Evolutionary conservation across 92 coral and sea anemone species (phyloP).

Genomic region (Parazoanthus darwini): DNA sequence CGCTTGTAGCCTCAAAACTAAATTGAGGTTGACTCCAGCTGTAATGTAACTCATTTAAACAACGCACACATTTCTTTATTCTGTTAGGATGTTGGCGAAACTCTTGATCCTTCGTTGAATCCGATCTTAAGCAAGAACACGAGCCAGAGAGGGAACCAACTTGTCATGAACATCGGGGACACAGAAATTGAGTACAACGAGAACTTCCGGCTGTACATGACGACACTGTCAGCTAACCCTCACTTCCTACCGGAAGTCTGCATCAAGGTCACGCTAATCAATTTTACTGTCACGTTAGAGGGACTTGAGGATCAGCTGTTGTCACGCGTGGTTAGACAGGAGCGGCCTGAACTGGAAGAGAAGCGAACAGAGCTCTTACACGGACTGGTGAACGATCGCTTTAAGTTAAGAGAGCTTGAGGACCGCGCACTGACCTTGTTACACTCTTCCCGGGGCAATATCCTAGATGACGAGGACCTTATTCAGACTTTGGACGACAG

Average conservation of each 20-base stretch:
- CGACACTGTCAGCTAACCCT: constrained; percentile 91
- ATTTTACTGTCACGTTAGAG: constrained; percentile 94
- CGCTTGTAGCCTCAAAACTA: background rate
- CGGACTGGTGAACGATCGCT: constrained; percentile 82
- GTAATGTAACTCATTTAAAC: background rate
- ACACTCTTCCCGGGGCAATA: constrained; percentile 87
- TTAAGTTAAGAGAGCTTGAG: constrained; percentile 84
- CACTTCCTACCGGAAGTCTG: constrained; percentile 96
- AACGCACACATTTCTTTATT: background rate
- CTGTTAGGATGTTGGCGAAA: constrained; percentile 84
- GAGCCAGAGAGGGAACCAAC: constrained; percentile 69
- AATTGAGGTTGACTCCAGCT: background rate
- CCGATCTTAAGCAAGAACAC: constrained; percentile 82
- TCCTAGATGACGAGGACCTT: constrained; percentile 93
- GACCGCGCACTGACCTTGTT: constrained; percentile 82
- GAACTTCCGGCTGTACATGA: constrained; percentile 90
- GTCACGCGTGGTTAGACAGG: constrained; percentile 91
- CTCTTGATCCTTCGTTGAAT: constrained; percentile 82
- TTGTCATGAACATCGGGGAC: constrained; percentile 75
- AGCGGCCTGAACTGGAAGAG: constrained; percentile 83
- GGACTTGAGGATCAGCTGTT: constrained; percentile 95
- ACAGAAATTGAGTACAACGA: constrained; percentile 89
- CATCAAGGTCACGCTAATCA: constrained; percentile 87
- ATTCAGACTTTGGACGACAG: constrained; percentile 90
- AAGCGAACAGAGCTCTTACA: constrained; percentile 68